Evolutionary conservation across 2,888 invertebrate species (phyloP), one percentile per base, ranked within the genome.

Genomic region (Pachymerium ferrugineum): DNA sequence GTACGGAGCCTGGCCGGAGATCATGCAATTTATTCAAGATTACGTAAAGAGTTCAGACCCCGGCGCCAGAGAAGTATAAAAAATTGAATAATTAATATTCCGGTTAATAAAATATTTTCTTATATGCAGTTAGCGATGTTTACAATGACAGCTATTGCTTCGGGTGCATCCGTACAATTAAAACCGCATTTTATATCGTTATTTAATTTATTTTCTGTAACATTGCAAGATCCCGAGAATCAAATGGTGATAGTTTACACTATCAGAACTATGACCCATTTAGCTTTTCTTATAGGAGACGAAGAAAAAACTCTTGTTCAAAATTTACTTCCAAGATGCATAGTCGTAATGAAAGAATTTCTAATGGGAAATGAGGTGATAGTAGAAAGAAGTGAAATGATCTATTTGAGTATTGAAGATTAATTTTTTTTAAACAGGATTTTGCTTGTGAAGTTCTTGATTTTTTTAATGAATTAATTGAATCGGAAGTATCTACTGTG

Each of bases 101-200:
- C 10, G n/a, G 8, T 14, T 69, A 69, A 10, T 69, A 16, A 16
- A 6, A 5, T 69, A 30, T 5, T 33, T 62, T 28, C 54, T 62
- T 75, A 75, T 73, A 74, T 83, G 74, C 80, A 89, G 88, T 80
- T 89, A 78, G 89, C 88, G 31, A 86, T 88, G 84, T 88, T 86
- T 78, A 87, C 89, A 19, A 83, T 91, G 78, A 87, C 89, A 70
- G 87, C 87, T 70, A 87, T 92, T 79, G 87, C 90, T 6, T 89
- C 90, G 79, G 85, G 88, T 14, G 88, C 90, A 5, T 87, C 89
- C 38, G 88, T 89, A 77, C 88, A 89, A 76, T 88, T 90, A 79
- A 84, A 88, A 70, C 85, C 86, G n/a, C 89, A 90, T 80, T 85
- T 88, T 74, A 85, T 86, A 74, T 84, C 88, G 0, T 85, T 90